Evolutionary conservation across 2,797 vertebrate species (phyloP).

Genomic region (Xenopus petersii): DNA sequence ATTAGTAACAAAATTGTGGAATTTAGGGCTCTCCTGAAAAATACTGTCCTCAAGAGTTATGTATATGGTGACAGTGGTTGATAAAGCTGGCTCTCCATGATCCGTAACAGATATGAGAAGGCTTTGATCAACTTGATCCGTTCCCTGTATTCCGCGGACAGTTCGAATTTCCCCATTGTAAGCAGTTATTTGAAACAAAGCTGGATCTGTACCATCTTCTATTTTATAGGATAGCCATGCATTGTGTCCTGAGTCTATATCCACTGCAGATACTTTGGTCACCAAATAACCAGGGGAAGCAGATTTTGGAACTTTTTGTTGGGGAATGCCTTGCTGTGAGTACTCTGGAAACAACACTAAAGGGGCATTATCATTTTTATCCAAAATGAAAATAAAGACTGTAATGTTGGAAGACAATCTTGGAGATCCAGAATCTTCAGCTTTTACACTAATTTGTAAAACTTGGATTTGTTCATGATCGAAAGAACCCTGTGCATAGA

Average conservation of each 20-base stretch:
- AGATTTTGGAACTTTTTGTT: conserved; percentile 75
- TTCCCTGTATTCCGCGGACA: conserved; percentile 73
- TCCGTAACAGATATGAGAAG: conserved; percentile 80
- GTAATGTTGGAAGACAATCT: conserved; percentile 74
- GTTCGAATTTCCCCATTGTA: conserved; percentile 84
- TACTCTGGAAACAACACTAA: conserved; percentile 76
- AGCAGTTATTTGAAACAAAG: conserved; percentile 78
- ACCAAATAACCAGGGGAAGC: conserved; percentile 77
- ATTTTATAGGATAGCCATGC: conserved; percentile 89
- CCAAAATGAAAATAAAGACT: conserved; percentile 87
- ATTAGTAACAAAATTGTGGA: conserved; percentile 69
- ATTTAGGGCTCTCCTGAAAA: conserved; percentile 61
- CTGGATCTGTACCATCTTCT: conserved; percentile 74
- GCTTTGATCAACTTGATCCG: conserved; percentile 71
- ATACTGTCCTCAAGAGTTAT: conserved; percentile 78
- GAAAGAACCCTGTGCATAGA: conserved; percentile 86
- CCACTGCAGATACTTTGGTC: conserved; percentile 88
- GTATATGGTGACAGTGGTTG: conserved; percentile 75
- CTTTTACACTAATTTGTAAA: conserved; percentile 81
- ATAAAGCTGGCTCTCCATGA: conserved; percentile 80
- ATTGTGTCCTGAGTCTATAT: conserved; percentile 89
- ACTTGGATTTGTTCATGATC: conserved; percentile 88
- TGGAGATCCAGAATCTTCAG: conserved; percentile 80
- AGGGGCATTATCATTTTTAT: conserved; percentile 89
- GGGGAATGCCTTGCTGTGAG: conserved; percentile 65